Evolutionary conservation across 1,140 invertebrate genomes (phyloP), one percentile per base, ranked within the genome.

Genomic region (Drosophila miranda): DNA sequence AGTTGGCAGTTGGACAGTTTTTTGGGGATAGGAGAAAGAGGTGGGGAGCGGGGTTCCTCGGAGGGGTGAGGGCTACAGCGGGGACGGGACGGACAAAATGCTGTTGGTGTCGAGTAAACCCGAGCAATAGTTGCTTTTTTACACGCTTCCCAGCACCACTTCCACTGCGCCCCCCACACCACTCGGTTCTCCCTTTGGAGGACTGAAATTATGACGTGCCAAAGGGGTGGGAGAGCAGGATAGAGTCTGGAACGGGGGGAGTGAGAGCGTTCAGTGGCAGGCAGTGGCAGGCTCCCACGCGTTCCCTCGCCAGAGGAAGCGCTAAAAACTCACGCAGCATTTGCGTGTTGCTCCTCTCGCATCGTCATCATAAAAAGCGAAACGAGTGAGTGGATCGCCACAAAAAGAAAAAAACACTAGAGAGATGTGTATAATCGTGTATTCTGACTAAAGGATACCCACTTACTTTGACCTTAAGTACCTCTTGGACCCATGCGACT

Each of bases 141-240:
- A 53, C 26, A 34, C 34, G 42, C 50, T 55, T 9, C 23, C 53
- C 46, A 59, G 19, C 14, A 34, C 43, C 55, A n/a, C 0, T 26
- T 0, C 23, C 14, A 8, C 45, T n/a, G 13, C 55, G 16, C 8
- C 23, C 16, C 21, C 30, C 61, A 64, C 19, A 56, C 49, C 64
- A 68, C 62, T 68, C 68, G 42, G 62, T 49, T 55, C 30, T 49
- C 64, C 62, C 64, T 63, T 46, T 51, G 44, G 62, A 42, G 62
- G 62, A 19, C 83, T 69, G 82, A 86, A 86, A 86, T 86, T 86
- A 86, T 86, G 81, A 86, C 74, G 82, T 86, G 80, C 80, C 77
- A 54, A 62, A 64, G 55, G 51, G 55, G 52, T 2, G 14, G 51
- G 5, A 26, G 23, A 26, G 23, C 23, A 26, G 23, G 23, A 26